Evolutionary conservation across 2,113 vertebrate species (phyloP), one percentile per base, ranked within the genome.

Genomic region (Melanerpes aurifrons): DNA sequence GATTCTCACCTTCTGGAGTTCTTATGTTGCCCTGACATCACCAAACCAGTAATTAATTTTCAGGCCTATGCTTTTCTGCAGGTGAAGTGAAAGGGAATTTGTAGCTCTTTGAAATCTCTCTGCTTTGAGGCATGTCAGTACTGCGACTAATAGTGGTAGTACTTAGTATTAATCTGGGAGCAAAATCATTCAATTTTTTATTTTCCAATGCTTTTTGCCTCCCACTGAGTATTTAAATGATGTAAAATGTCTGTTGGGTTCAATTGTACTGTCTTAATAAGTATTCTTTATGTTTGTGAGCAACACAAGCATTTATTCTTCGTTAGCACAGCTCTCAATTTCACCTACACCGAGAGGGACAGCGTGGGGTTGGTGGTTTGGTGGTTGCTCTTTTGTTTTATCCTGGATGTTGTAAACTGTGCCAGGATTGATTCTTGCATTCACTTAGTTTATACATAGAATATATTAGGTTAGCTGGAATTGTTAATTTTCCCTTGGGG

Each of bases 401-500:
- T 48, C 88, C 88, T 95, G 87, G 91, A 83, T 96, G 85, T 96
- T 95, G 89, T 94, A 95, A 95, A 93, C 68, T 87, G 89, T 95
- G 96, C 95, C 95, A 94, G 94, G 96, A 97, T 97, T 97, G 97
- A 97, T 97, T 97, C 92, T 97, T 94, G 86, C 82, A 95, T 97
- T 95, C 96, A 89, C 96, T 97, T 96, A 91, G 94, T 96, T 98
- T 95, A 96, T 96, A 97, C 83, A 94, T 66, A 76, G 97, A 97
- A 97, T 98, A 96, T 97, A 98, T 97, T 96, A 97, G 97, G 98
- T 98, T 98, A 97, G 97, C 97, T 96, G 97, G 98, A 98, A 98
- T 98, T 98, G 98, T 97, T 97, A 97, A 95, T 97, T 98, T 97
- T 97, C 98, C 97, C 96, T 98, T 96, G 94, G 97, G 98, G 98